Base-by-base conservation (phyloP, 1,140 invertebrate genomes). In the Tachypleus tridentatus region DNA sequence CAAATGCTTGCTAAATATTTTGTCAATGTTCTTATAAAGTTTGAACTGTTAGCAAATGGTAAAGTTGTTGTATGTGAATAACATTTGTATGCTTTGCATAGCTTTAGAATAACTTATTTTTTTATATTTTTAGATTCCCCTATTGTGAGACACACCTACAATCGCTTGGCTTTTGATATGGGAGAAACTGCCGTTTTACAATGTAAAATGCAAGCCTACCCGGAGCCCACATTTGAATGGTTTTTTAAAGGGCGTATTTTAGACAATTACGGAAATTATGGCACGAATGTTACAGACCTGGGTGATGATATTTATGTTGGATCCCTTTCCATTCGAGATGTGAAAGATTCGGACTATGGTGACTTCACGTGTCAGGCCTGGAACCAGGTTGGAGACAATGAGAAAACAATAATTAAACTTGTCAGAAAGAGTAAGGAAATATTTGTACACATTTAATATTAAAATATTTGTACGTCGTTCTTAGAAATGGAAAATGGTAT, bases 201-300 rank as follows among this genome's bases (percentile, higher is more conserved):
- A 4, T 96, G 92, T 75, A 84, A 87, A 73, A 89, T 95, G 4
- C 89, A 93, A 74, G 89, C 92, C 0, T 95, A 90, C 77, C 92
- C 92, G 0, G 87, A 89, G 72, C 91, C 91, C 0, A 88, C 90
- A 72, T 94, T 95, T 75, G 89, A 93, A 70, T 96, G 92, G 92
- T 89, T 83, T 68, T 91, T 85, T 68, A 88, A 89, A 49, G 67
- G 69, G 49, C 61, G 65, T 59, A 57, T 85, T 68, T 86, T 86
- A 3, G 80, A 81, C 3, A 67, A 64, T 8, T 67, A 61, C 51
- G 62, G 62, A 51, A 67, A 67, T 11, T 93, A 93, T 74, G 85
- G 89, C 66, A 88, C 90, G 3, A 89, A 86, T 59, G 86, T 87
- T 0, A 88, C 83, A 1, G 83, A 82, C 4, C 84, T 90, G 63